These are phyloP conservation scores for Halesus radiatus DNA, from an alignment of 1,140 invertebrate genomes.

Conservation along the genomic window DNA sequence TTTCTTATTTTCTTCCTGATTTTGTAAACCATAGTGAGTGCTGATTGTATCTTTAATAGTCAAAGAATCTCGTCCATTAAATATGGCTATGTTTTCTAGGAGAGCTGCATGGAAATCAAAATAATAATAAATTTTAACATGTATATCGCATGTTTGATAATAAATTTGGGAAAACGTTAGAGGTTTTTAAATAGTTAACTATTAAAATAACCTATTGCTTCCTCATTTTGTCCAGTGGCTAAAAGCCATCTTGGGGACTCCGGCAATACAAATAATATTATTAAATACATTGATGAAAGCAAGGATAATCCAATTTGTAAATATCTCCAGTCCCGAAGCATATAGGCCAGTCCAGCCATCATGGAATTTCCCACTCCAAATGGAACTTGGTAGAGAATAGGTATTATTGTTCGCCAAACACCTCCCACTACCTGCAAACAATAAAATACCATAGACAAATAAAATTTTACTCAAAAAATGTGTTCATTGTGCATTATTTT, in stretches of 20 bases:
- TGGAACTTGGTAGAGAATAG: slow-evolving; percentile 78
- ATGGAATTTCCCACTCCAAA: slow-evolving; percentile 77
- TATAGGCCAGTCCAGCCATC: slow-evolving; percentile 74
- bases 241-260: slow-evolving; percentile 88
- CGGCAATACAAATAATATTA: slow-evolving; percentile 80
- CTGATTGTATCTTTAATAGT: slow-evolving; percentile 60
- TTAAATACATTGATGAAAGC: slow-evolving; percentile 76
- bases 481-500: too few species aligned
- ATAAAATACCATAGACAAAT: not conserved
- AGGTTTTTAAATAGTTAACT: too few species aligned
- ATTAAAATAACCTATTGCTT: slow-evolving; percentile 56
- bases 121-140: too few species aligned
- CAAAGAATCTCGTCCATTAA: slow-evolving; percentile 64
- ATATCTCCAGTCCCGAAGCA: slow-evolving; percentile 78
- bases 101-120: slow-evolving; percentile 57
- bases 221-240: slow-evolving; percentile 76
- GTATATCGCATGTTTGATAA: too few species aligned
- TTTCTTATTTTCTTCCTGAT: slow-evolving; percentile 56
- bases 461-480: too few species aligned
- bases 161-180: too few species aligned
- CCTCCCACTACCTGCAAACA: slow-evolving; percentile 67
- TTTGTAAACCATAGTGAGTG: slow-evolving; percentile 55
- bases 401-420: slow-evolving; percentile 77
- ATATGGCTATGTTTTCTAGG: slow-evolving; percentile 62
- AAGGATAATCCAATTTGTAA: slow-evolving; percentile 81